Evolutionary conservation across 2,797 vertebrate species (phyloP).

Genomic region (Schizopygopsis pylzovi): DNA sequence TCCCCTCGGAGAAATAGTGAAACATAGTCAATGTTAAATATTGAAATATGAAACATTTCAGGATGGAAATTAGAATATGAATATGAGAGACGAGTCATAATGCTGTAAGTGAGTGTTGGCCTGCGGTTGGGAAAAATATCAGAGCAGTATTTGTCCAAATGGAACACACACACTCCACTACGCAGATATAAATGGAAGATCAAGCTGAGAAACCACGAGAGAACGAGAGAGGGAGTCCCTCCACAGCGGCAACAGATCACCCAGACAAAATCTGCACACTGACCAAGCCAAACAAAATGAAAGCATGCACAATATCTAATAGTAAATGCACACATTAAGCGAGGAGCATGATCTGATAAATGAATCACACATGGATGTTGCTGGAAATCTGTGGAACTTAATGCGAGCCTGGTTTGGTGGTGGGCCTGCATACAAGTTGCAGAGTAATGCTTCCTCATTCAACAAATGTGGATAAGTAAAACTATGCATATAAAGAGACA

Average conservation of each 20-base stretch:
- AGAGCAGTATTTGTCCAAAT: slow-evolving; percentile 57
- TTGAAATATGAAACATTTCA: not conserved
- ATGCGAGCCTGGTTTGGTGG: not conserved
- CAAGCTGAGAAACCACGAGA: slow-evolving; percentile 46
- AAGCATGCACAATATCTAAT: not conserved
- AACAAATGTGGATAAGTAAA: not conserved
- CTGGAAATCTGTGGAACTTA: not conserved
- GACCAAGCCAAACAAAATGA: not conserved
- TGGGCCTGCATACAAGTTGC: not conserved
- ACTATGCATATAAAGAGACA: not conserved
- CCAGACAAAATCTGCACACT: not conserved
- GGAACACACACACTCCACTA: slow-evolving; percentile 38
- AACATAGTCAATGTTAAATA: not conserved
- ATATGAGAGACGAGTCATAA: not conserved
- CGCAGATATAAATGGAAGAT: slow-evolving; percentile 49
- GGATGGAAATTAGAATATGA: not conserved
- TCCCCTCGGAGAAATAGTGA: not conserved
- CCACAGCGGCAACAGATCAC: not conserved
- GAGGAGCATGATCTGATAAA: not conserved
- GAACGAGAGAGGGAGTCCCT: slow-evolving; percentile 25
- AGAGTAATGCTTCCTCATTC: not conserved
- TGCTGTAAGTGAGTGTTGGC: slow-evolving; percentile 29
- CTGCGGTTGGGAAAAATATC: slow-evolving; percentile 48
- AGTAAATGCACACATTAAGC: not conserved
- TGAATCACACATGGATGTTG: not conserved